Base-by-base conservation (phyloP, 1,140 invertebrate genomes). In the Antheraea pernyi region DNA sequence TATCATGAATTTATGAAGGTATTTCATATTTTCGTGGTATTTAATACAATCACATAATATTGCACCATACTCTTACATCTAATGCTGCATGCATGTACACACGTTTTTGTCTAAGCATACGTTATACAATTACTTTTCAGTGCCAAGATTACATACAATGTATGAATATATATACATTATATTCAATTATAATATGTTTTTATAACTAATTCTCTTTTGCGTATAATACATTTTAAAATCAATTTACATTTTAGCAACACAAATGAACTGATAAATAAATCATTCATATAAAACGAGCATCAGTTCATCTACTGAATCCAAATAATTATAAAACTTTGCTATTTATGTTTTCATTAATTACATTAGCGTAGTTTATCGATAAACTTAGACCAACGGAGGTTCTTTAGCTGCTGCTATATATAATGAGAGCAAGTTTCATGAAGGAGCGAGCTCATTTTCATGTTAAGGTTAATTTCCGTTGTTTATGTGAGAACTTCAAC, bases 401-500 rank as follows among this genome's bases (percentile, higher is more conserved):
- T 71, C 63, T 48, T 62, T 69, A 62, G 46, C 39, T 64, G 70
- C 68, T 70, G 60, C 68, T 73, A n/a, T 68, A 63, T 63, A 63
- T 77, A 73, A 68, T 71, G 59, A 59, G 70, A 74, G 65, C 67
- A 78, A 80, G 70, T 76, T 80, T 66, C 42, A 53, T 65, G 70
- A 48, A 67, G 59, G 62, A 62, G 71, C 67, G 70, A 77, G 72
- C 75, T 75, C 74, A 79, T 81, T 79, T 77, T 73, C 75, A 65
- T 77, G 79, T 77, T 77, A 79, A 74, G 79, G 73, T 73, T 79
- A 77, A 81, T 81, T 78, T 73, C 77, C 72, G 71, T 75, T 72
- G 65, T 76, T 76, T 76, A 73, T 71, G 75, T 73, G 71, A 39
- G 75, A 76, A 76, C 69, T 71, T 68, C 18, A 63, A 63, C 75